Conservation (phyloP, 64 coral and sea anemone genomes). For the Catalaphyllia jardinei region DNA sequence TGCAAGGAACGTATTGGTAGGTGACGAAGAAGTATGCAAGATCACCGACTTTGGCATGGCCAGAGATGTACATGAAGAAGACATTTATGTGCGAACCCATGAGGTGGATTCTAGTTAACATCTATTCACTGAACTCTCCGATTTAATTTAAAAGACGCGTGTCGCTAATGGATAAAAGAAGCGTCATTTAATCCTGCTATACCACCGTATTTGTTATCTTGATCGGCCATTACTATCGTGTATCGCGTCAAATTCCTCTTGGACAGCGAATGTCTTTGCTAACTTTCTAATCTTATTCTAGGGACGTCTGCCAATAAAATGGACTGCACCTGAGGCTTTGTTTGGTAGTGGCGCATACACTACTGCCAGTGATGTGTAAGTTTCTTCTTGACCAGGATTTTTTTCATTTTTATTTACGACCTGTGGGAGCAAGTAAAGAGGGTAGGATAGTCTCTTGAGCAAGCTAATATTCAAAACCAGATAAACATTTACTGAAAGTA, state of each 20-base stretch:
- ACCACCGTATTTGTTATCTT: no score
- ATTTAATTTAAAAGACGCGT: not conserved
- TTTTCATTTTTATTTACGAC: no score
- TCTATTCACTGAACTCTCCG: not conserved
- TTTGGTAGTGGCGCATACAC: conserved; percentile 9
- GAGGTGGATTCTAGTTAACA: not conserved
- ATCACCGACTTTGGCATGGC: conserved; percentile 62
- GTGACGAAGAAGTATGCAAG: conserved; percentile 52
- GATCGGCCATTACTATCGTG: no score
- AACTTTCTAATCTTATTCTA: not conserved
- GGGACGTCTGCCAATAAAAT: conserved; percentile 41
- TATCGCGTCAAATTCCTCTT: no score
- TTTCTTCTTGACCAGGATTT: no score
- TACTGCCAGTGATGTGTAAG: conserved; percentile 50
- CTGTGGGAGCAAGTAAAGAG: no score
- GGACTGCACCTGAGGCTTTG: conserved; percentile 52
- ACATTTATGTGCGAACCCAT: conserved; percentile 41
- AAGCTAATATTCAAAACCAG: no score
- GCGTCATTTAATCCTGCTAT: no score
- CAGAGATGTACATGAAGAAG: conserved; percentile 47
- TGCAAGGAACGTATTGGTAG: conserved; percentile 33
- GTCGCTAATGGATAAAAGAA: no score
- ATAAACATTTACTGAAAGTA: no score
- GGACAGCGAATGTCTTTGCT: no score
- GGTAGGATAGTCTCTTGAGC: no score